These are phyloP conservation scores for Umimayanthus chanpuru DNA, from an alignment of 92 coral and sea anemone genomes.

Conservation along the genomic window DNA sequence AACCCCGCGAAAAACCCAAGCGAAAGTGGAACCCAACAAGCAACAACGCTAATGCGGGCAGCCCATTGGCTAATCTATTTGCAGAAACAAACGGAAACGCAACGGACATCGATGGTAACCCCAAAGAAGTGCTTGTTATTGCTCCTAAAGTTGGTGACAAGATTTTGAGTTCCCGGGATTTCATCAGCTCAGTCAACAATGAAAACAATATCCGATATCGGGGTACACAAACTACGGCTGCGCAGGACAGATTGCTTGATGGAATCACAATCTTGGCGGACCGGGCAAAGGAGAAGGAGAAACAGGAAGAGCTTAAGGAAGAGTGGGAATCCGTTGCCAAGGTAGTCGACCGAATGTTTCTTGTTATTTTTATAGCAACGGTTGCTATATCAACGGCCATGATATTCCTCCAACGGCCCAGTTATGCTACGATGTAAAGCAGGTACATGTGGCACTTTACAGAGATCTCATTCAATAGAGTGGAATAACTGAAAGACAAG, in stretches of 20 bases:
- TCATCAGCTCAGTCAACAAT: conserved; percentile 71
- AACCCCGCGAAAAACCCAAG: conserved; percentile 66
- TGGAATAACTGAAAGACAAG: background rate
- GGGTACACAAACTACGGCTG: conserved; percentile 51
- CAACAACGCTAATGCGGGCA: conserved; percentile 34
- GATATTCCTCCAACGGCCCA: conserved; percentile 89
- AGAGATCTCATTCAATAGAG: background rate
- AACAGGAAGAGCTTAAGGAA: conserved; percentile 80
- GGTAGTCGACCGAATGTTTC: conserved; percentile 91
- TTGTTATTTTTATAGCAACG: conserved; percentile 83
- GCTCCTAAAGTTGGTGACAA: conserved; percentile 83
- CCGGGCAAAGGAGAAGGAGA: conserved; percentile 87
- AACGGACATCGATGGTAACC: conserved; percentile 56
- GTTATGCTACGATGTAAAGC: conserved; percentile 80
- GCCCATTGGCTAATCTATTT: conserved; percentile 33
- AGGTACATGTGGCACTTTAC: background rate
- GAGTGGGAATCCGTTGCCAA: conserved; percentile 98
- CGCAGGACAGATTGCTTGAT: conserved; percentile 79
- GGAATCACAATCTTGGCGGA: conserved; percentile 81
- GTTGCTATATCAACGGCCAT: conserved; percentile 89
- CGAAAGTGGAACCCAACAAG: conserved; percentile 51
- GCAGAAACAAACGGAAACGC: conserved; percentile 39
- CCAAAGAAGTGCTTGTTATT: conserved; percentile 82
- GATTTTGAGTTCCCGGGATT: conserved; percentile 74
- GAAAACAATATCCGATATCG: conserved; percentile 81